Evolutionary conservation across 2,888 invertebrate species (phyloP).

Genomic region (Rhogogaster chlorosoma): DNA sequence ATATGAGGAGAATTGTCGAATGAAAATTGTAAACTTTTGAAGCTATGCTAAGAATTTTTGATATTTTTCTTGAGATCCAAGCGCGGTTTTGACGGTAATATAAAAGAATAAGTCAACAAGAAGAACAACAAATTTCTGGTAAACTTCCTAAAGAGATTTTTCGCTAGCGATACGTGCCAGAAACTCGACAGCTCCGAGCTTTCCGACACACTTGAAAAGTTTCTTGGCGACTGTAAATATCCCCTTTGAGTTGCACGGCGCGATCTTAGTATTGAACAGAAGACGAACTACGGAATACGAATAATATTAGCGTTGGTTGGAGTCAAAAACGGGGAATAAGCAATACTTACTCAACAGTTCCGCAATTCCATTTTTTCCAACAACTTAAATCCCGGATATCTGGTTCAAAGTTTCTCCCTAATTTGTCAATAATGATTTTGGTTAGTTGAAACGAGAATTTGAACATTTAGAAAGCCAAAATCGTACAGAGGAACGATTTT

Average conservation of each 20-base stretch:
- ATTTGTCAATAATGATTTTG: background rate
- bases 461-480: background rate
- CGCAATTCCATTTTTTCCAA: background rate
- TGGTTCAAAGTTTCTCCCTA: background rate
- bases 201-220: constrained; percentile 31
- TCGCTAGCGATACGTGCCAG: constrained; percentile 4
- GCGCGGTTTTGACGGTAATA: background rate
- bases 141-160: constrained; percentile 28
- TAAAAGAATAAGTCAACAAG: constrained; percentile 34
- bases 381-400: background rate
- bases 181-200: constrained; percentile 18
- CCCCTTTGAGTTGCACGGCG: background rate
- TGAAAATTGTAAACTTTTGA: constrained; percentile 10
- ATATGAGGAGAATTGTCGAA: background rate
- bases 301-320: background rate
- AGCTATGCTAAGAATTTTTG: constrained; percentile 28
- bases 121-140: constrained; percentile 36
- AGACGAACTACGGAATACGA: constrained; percentile 11
- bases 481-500: background rate
- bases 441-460: background rate
- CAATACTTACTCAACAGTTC: background rate
- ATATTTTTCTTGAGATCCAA: constrained; percentile 4
- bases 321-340: background rate
- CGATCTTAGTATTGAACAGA: background rate
- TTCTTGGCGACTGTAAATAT: constrained; percentile 17